phyloP scores from a whole-genome alignment of 2,888 invertebrate species.

The Aspidiotus rigidus region DNA sequence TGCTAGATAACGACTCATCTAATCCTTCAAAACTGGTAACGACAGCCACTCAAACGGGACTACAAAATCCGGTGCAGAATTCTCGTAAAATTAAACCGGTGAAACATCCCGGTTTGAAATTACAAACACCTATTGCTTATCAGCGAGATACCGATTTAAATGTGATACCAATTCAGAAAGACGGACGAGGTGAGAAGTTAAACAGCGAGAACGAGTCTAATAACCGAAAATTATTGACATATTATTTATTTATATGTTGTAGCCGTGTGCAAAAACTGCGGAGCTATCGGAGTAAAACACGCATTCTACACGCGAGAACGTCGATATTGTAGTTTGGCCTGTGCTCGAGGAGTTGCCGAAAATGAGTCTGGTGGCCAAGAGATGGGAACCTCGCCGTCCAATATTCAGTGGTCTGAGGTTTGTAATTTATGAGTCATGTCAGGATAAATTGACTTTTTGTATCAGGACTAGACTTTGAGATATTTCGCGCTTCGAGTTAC shows the following conservation, averaged over 20 bases:
- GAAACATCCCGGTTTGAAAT: constrained; percentile 61
- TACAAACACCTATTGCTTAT: constrained; percentile 69
- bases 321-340: constrained; percentile 70
- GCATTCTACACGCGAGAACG: constrained; percentile 76
- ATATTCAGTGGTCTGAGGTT: constrained; percentile 28
- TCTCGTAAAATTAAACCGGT: constrained; percentile 62
- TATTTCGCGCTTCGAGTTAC: neutral
- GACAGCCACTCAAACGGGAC: constrained; percentile 27
- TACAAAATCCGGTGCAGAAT: constrained; percentile 34
- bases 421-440: neutral
- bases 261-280: constrained; percentile 79
- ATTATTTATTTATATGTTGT: constrained; percentile 38
- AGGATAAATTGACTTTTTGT: neutral
- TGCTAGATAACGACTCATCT: constrained; percentile 16
- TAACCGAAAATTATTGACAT: neutral
- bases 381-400: constrained; percentile 9
- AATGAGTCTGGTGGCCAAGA: constrained; percentile 16
- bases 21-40: constrained; percentile 25
- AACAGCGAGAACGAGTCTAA: neutral
- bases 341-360: constrained; percentile 50
- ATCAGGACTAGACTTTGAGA: neutral
- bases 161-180: constrained; percentile 77
- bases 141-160: constrained; percentile 71
- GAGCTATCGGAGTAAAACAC: constrained; percentile 74
- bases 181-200: constrained; percentile 69